Percentiles rank a stretch among this genome's conserved stretches.
Evolutionary conservation across 1,140 invertebrate species (phyloP).

Genomic region (Drosophila pachea): DNA sequence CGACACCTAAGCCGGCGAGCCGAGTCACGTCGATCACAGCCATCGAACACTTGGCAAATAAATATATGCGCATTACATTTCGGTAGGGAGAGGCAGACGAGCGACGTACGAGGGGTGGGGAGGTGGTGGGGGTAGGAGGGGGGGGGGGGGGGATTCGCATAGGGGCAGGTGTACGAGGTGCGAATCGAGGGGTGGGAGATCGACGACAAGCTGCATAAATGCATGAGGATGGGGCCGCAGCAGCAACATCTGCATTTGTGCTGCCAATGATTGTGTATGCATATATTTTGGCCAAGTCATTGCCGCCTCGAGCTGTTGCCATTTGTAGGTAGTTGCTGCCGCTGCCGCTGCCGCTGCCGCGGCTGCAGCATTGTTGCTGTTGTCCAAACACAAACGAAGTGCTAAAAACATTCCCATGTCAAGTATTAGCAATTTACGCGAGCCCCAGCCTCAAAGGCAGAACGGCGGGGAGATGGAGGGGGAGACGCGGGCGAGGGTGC

Average conservation of each 20-base stretch:
- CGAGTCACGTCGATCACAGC: slow-evolving; percentile 70
- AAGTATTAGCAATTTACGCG: slow-evolving; percentile 75
- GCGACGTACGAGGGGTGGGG: too few species aligned
- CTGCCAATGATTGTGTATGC: slow-evolving; percentile 55
- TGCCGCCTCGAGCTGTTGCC: slow-evolving; percentile 55
- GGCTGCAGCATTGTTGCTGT: slow-evolving; percentile 55
- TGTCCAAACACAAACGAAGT: slow-evolving; percentile 74
- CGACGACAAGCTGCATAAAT: slow-evolving; percentile 75
- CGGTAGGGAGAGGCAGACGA: slow-evolving; percentile 2
- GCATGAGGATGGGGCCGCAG: slow-evolving; percentile 56
- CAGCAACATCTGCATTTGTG: slow-evolving; percentile 66
- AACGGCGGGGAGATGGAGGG: too few species aligned
- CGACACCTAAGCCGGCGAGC: slow-evolving; percentile 47
- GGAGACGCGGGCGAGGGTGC: too few species aligned
- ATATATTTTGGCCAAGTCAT: slow-evolving; percentile 71
- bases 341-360: slow-evolving; percentile 53
- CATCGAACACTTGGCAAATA: slow-evolving; percentile 68
- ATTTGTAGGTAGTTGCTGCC: slow-evolving; percentile 55
- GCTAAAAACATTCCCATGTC: slow-evolving; percentile 77
- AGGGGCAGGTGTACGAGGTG: neutral
- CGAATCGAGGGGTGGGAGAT: slow-evolving; percentile 33
- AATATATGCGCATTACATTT: slow-evolving; percentile 70
- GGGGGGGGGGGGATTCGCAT: too few species aligned
- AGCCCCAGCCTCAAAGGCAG: slow-evolving; percentile 8
- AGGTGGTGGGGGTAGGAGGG: too few species aligned